Evolutionary conservation across 2,113 vertebrate genomes (phyloP), one percentile per base, ranked within the genome.

Genomic region (Ciconia stormi): DNA sequence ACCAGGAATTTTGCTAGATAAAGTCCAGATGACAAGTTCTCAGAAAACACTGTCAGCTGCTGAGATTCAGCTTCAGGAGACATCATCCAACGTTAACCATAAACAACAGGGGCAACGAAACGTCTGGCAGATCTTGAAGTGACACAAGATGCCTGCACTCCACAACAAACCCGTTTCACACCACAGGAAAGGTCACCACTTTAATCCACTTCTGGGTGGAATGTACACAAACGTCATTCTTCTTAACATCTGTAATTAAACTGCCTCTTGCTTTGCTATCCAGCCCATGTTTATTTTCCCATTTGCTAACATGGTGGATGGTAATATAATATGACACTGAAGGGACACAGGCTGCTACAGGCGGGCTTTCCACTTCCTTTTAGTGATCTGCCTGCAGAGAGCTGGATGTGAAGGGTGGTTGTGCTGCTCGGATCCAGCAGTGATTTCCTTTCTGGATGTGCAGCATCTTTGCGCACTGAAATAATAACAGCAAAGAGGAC

Each of bases 151-250:
- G 87, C 82, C 67, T 96, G 85, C 1, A 3, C 95, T 83, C 92
- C 89, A 66, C 96, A 97, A 73, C 87, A 91, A 96, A 92, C 96
- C 72, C 62, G 0, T 91, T 98, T 98, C 96, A 96, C 97, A 97
- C 97, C 69, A 90, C 95, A 40, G 78, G 93, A 96, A 97, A 97
- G 97, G 95, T 97, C 97, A 94, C 55, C 72, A 56, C 94, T 95
- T 93, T 96, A 97, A 98, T 97, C 97, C 97, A 63, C 79, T 93
- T 97, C 96, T 96, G 95, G 90, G 72, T 78, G 93, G 95, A 98
- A 98, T 97, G 96, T 98, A 97, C 92, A 98, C 97, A 98, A 92
- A 97, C 21, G 81, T 96, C 98, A 95, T 93, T 97, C 97, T 97
- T 97, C 96, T 87, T 74, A 91, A 77, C 86, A 87, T 96, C 88